A percentile compares a stretch with the other conserved stretches of the same genome.
These are phyloP conservation scores for Pangasius larnaudii DNA, from an alignment of 2,797 vertebrate genomes.

Conservation along the genomic window DNA sequence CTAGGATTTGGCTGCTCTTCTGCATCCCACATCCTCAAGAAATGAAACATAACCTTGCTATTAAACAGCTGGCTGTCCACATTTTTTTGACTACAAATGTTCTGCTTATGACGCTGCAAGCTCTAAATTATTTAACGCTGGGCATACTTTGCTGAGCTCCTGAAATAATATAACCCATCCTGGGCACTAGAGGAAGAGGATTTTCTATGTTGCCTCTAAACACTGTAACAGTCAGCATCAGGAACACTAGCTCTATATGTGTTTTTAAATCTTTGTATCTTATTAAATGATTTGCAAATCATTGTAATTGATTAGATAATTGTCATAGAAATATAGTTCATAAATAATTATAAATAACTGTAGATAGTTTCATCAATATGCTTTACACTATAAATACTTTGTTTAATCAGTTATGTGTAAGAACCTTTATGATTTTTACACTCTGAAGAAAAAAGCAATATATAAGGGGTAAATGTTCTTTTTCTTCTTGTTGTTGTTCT, in stretches of 20 bases:
- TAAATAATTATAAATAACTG: background rate
- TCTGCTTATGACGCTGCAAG: background rate
- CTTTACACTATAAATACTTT: background rate
- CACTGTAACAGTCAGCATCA: background rate
- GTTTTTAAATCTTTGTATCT: background rate
- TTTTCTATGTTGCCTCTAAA: background rate
- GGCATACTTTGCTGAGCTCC: background rate
- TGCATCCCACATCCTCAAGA: background rate
- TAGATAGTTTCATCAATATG: background rate
- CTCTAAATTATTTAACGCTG: background rate
- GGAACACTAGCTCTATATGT: background rate
- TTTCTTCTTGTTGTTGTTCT: background rate
- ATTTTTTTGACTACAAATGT: background rate
- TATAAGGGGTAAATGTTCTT: background rate
- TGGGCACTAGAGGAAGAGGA: background rate
- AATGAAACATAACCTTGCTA: background rate
- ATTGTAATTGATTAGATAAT: background rate
- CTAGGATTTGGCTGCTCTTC: background rate
- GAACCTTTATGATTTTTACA: background rate
- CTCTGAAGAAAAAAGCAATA: background rate
- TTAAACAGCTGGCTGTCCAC: background rate
- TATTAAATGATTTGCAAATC: background rate
- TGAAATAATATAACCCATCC: background rate
- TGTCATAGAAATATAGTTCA: background rate
- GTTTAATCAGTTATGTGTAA: background rate